Conservation (phyloP, 2,113 vertebrate genomes). For the Microcebus griseorufus region DNA sequence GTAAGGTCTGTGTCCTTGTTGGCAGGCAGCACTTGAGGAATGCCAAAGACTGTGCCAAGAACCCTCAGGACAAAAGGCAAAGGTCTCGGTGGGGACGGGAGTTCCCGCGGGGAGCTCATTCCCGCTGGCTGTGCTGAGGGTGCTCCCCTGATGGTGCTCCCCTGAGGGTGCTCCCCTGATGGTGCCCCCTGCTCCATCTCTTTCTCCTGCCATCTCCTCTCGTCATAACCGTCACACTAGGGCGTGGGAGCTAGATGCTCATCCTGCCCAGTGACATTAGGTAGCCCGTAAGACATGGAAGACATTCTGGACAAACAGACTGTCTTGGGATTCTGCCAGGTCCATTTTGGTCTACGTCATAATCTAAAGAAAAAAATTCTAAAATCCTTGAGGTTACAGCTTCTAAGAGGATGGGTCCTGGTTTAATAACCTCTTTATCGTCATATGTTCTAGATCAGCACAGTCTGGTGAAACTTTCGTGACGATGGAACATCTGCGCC, state of each 20-base stretch:
- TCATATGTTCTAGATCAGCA: not conserved
- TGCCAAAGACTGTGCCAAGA: not conserved
- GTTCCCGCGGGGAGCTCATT: not conserved
- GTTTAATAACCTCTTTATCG: not conserved
- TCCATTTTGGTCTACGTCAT: not conserved
- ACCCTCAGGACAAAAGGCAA: not conserved
- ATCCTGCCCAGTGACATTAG: not conserved
- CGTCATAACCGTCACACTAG: not conserved
- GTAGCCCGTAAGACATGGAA: not conserved
- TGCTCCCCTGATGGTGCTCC: no score
- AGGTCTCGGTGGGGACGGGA: not conserved
- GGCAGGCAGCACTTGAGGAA: not conserved
- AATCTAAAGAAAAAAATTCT: not conserved
- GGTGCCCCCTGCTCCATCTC: not conserved
- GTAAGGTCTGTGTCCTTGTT: not conserved
- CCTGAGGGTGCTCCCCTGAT: no score
- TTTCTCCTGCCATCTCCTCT: not conserved
- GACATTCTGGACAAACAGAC: not conserved
- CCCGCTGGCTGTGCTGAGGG: accelerated
- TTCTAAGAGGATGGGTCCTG: not conserved
- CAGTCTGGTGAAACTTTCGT: not conserved
- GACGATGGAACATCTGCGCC: no score
- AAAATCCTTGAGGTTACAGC: not conserved
- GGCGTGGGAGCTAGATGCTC: not conserved
- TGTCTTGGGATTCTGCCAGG: not conserved